These are phyloP conservation scores for Heterodera schachtii DNA, from an alignment of 1,140 invertebrate genomes.

Conservation along the genomic window DNA sequence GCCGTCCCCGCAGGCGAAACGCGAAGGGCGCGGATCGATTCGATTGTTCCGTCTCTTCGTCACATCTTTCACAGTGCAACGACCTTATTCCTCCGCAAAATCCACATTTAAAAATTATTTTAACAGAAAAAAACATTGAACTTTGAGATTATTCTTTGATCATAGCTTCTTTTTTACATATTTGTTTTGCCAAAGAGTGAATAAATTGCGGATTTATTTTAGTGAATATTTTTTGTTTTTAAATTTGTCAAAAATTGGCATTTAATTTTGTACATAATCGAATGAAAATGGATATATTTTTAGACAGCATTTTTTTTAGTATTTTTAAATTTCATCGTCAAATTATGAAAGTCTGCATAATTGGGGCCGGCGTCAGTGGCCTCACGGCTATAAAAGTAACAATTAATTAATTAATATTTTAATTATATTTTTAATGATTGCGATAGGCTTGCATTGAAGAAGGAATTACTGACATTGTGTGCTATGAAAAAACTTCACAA, in stretches of 20 bases:
- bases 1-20: no score
- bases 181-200: not conserved
- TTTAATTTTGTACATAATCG: not conserved
- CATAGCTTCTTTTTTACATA: no score
- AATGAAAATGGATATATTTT: no score
- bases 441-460: constrained; percentile 68
- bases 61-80: not conserved
- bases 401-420: not conserved
- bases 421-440: not conserved
- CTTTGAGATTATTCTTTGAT: no score
- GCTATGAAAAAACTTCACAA: constrained; percentile 68
- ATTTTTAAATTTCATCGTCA: not conserved
- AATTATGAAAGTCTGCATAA: constrained; percentile 64
- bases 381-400: constrained; percentile 67
- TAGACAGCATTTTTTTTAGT: no score
- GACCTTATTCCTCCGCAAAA: no score
- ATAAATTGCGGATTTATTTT: no score
- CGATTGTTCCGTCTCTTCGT: constrained; percentile 2
- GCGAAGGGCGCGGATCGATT: not conserved
- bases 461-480: constrained; percentile 66
- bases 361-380: constrained; percentile 69
- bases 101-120: not conserved
- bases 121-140: no score
- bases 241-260: no score
- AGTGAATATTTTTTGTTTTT: not conserved